These are phyloP conservation scores for Micromys minutus DNA, from an alignment of 2,113 vertebrate species.

Conservation along the genomic window DNA sequence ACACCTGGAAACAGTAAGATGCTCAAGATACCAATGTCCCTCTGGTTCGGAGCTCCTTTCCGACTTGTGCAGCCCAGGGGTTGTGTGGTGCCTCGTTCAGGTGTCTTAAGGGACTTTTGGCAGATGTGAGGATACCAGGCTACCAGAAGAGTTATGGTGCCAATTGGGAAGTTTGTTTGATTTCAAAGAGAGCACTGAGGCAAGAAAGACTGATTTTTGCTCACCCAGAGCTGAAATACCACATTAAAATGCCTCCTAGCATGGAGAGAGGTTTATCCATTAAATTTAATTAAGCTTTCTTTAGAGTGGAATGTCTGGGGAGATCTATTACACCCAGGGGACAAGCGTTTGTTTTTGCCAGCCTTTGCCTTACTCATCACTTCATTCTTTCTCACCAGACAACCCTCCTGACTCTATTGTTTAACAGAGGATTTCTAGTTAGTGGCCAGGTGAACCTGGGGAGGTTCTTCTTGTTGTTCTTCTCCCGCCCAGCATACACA, in stretches of 20 bases:
- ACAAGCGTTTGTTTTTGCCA: constrained; percentile 75
- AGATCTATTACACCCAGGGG: constrained; percentile 78
- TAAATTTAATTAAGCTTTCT: constrained; percentile 86
- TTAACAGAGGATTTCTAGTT: constrained; percentile 72
- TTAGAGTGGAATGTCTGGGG: constrained; percentile 68
- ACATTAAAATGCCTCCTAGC: constrained; percentile 76
- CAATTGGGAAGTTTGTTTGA: constrained; percentile 72
- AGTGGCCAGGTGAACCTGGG: constrained; percentile 74
- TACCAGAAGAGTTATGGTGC: constrained; percentile 41
- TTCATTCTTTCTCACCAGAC: constrained; percentile 75
- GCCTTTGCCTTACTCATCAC: constrained; percentile 72
- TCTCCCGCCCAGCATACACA: no score
- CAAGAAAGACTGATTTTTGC: constrained; percentile 79
- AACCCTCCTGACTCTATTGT: constrained; percentile 75
- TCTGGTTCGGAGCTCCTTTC: not conserved
- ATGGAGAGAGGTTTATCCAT: constrained; percentile 78
- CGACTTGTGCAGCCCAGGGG: no score
- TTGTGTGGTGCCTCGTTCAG: not conserved
- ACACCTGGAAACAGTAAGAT: not conserved
- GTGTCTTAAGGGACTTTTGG: not conserved
- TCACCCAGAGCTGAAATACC: constrained; percentile 69
- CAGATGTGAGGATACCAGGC: rapidly evolving
- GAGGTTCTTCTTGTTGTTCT: constrained; percentile 59
- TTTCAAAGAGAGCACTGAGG: constrained; percentile 69
- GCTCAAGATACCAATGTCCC: not conserved